These are phyloP conservation scores for Phylloscopus whistleri DNA, from an alignment of 2,113 vertebrate genomes.

Conservation along the genomic window DNA sequence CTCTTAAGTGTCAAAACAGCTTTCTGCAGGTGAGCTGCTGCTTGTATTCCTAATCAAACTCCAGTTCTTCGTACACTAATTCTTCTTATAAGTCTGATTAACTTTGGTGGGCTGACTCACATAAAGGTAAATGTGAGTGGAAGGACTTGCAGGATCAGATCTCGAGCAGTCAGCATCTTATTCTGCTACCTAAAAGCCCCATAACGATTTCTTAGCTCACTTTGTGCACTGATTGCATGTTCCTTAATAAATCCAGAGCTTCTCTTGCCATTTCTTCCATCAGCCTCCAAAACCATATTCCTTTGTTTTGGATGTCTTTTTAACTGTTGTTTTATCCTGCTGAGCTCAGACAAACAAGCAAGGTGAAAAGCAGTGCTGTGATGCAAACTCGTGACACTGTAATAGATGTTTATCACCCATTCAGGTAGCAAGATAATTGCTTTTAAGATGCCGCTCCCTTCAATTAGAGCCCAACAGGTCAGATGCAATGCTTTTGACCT, in stretches of 20 bases:
- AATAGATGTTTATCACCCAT: neutral
- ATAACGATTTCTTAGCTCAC: neutral
- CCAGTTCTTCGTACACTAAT: neutral
- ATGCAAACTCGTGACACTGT: neutral
- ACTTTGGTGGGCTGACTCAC: neutral
- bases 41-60: neutral
- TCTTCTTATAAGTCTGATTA: neutral
- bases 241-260: neutral
- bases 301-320: neutral
- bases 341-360: neutral
- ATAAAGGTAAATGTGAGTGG: neutral
- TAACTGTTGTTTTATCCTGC: neutral
- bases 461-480: neutral
- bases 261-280: neutral
- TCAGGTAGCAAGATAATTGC: neutral
- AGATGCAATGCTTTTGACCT: neutral
- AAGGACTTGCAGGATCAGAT: neutral
- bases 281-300: neutral
- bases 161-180: neutral
- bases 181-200: neutral
- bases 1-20: neutral
- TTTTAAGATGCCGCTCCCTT: constrained; percentile 4
- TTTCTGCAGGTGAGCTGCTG: neutral
- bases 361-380: neutral
- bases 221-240: neutral